These are phyloP conservation scores for Globia sparganii DNA, from an alignment of 2,888 invertebrate genomes.

Conservation along the genomic window DNA sequence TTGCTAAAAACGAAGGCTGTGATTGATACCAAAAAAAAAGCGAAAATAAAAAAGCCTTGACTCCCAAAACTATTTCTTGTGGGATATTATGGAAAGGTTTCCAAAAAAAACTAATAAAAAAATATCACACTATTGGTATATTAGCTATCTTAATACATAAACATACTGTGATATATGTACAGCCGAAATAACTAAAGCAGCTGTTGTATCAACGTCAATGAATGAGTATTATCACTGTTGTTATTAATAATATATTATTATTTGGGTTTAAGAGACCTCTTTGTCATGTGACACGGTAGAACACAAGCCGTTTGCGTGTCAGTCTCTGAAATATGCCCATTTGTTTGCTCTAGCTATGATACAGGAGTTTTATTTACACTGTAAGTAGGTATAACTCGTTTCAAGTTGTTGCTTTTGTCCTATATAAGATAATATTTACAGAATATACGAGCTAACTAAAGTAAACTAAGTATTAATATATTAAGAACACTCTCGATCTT, in stretches of 20 bases:
- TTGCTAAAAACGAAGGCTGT: background rate
- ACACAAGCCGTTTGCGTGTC: slow-evolving; percentile 30
- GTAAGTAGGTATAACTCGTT: background rate
- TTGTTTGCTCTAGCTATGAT: background rate
- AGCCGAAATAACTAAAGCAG: slow-evolving; percentile 35
- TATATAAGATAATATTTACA: background rate
- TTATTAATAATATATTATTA: slow-evolving; percentile 49
- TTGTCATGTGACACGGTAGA: slow-evolving; percentile 43
- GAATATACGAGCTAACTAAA: background rate
- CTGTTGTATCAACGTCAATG: slow-evolving; percentile 51
- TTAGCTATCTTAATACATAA: slow-evolving; percentile 28
- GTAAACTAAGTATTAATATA: too few species aligned
- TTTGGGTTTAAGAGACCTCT: slow-evolving; percentile 54
- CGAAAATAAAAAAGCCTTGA: background rate
- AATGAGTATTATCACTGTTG: slow-evolving; percentile 47
- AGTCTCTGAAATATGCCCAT: slow-evolving; percentile 18
- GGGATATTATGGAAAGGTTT: background rate
- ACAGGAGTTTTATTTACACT: background rate
- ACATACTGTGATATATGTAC: slow-evolving; percentile 7
- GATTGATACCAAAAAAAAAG: background rate
- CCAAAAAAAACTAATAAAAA: slow-evolving; percentile 9
- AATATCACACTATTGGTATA: slow-evolving; percentile 10
- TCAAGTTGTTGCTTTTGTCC: background rate
- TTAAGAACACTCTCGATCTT: too few species aligned
- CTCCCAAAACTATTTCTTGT: background rate